Evolutionary conservation across 1,140 invertebrate genomes (phyloP).

Genomic region (Hestina assimilis): DNA sequence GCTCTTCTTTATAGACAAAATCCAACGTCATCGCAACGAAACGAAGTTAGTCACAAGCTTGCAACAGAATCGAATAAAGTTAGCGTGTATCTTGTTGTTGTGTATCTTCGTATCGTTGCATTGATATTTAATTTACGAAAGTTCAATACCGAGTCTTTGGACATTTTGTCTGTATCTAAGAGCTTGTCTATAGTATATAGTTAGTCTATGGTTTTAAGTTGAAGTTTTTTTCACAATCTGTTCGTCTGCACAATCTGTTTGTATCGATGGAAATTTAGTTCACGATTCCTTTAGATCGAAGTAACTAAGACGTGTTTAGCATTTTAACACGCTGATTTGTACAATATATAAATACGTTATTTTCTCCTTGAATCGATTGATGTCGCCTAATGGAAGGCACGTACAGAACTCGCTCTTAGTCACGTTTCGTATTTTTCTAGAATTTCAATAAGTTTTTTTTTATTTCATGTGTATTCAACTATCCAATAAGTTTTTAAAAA

Average conservation of each 20-base stretch:
- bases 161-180: too few species aligned
- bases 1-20: too few species aligned
- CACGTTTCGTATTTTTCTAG: constrained; percentile 2
- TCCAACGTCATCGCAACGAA: too few species aligned
- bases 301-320: constrained; percentile 34
- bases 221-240: too few species aligned
- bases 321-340: constrained; percentile 35
- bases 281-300: constrained; percentile 50
- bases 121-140: too few species aligned
- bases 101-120: too few species aligned
- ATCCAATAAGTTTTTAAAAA: neutral
- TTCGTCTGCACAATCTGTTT: neutral
- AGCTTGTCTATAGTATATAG: too few species aligned
- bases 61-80: too few species aligned
- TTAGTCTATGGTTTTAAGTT: too few species aligned
- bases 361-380: constrained; percentile 11
- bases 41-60: too few species aligned
- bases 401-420: constrained; percentile 1
- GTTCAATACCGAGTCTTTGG: too few species aligned
- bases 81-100: too few species aligned
- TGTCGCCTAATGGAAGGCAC: constrained; percentile 5
- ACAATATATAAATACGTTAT: constrained; percentile 11
- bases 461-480: neutral
- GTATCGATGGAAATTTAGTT: constrained; percentile 22
- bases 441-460: neutral